Base-by-base conservation (phyloP, 2,113 vertebrate genomes). In the Hepsetus odoe region DNA sequence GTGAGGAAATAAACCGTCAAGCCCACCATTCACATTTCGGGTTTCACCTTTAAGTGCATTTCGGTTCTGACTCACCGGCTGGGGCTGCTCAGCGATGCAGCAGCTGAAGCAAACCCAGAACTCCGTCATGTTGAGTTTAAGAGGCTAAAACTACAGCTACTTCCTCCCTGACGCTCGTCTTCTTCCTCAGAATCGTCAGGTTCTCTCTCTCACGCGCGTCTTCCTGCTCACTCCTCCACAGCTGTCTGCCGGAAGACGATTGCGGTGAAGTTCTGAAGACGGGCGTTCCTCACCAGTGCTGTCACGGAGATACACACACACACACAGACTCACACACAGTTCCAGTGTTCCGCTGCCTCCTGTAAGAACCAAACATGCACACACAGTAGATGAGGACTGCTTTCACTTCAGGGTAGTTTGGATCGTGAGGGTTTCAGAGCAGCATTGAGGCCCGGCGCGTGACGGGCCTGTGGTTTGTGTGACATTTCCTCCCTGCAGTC, bases 21-120 rank as follows among this genome's bases (percentile, higher is more conserved):
- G n/a, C n/a, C n/a, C n/a, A n/a, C n/a, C n/a, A n/a, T n/a, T n/a
- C n/a, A n/a, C n/a, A n/a, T n/a, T n/a, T n/a, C n/a, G n/a, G n/a
- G n/a, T n/a, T n/a, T n/a, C n/a, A n/a, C n/a, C n/a, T 44, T 4
- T 38, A 38, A 38, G 35, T 38, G 35, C 4, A 38, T 38, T 38
- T 42, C 14, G 13, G 13, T 7, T 16, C 24, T 20, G 7, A 95
- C 95, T 91, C 85, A 97, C 96, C 68, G 94, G 93, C 46, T 95
- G 95, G 13, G 95, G 95, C 87, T 96, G 95, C 82, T 95, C 95
- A 76, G 95, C 94, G 77, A 93, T 88, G 85, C 92, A 94, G 91
- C 93, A 93, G 87, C 92, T 94, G 85, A 94, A 94, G 84, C 93
- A 93, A 85, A 94, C 89, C 92, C 92, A 94, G 89, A 93, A 93